Base-by-base conservation (phyloP, 92 coral and sea anemone genomes). In the Virgularia gustaviana region DNA sequence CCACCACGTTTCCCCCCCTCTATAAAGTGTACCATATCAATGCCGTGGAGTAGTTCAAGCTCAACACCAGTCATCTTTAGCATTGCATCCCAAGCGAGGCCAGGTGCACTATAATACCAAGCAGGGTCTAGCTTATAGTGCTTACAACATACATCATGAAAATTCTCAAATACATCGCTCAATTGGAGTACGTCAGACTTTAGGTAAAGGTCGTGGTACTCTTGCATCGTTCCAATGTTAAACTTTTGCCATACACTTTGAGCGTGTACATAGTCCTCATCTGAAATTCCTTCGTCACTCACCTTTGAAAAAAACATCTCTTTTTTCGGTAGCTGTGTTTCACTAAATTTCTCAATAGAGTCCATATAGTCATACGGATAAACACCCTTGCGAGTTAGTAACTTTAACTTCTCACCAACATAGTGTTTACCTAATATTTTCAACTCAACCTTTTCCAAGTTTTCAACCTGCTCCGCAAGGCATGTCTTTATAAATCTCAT, bases 371-470 rank as follows among this genome's bases (percentile, higher is more conserved):
- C 72, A 35, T 72, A 72, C 1, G 84, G 72, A 22, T 72, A 72
- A 2, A 79, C 79, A 0, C 73, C 79, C 51, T 79, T 79, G 29
- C 72, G 28, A 22, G 32, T n/a, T 37, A 70, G 37, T 38, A 78
- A 13, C 9, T 67, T 35, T 2, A 18, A 18, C 9, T 41, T 57
- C 0, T 9, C 16, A 2, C 27, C 51, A 2, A 43, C 1, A 13
- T 43, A 13, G 13, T 43, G 20, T 16, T 16, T 2, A 43, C 13
- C 20, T 1, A 4, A 13, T 43, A 16, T 43, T 43, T 43, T 43
- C 2, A 43, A 13, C 51, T 43, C 19, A 20, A 13, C 19, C 13
- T 43, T 20, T 4, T 43, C n/a, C 13, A 43, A 20, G 19, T 43
- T 43, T 43, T 43, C 19, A 13, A 1, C 19, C 1, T 13, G 4